Conservation (phyloP, 2,797 vertebrate species). For the Pogoniulus pusillus region DNA sequence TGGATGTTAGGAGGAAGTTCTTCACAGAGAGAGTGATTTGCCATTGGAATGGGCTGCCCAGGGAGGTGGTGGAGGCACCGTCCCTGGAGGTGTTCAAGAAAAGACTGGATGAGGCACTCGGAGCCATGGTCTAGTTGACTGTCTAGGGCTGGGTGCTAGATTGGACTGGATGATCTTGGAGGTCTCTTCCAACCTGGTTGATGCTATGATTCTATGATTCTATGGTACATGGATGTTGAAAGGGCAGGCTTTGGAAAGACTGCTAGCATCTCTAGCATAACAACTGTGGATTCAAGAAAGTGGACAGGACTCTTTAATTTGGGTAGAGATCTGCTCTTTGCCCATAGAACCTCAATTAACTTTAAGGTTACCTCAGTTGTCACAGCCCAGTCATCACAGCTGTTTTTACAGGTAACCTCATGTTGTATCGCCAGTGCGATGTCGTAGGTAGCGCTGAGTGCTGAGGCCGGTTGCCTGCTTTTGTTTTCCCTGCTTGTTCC, state of each 20-base stretch:
- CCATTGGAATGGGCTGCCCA: too few species aligned
- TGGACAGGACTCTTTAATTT: background rate
- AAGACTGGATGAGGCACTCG: too few species aligned
- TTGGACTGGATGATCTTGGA: too few species aligned
- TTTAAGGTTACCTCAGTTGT: background rate
- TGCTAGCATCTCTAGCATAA: background rate
- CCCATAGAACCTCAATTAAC: background rate
- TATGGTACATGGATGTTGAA: background rate
- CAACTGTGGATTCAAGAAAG: background rate
- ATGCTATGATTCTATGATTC: too few species aligned
- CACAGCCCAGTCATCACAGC: background rate
- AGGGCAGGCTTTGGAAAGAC: background rate
- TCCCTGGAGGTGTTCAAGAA: too few species aligned
- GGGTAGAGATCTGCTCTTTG: background rate
- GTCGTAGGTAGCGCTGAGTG: background rate
- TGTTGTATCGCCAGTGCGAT: background rate
- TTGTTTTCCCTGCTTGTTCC: slow-evolving; percentile 9
- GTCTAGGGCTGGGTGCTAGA: too few species aligned
- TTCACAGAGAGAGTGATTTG: too few species aligned
- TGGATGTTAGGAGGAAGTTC: too few species aligned
- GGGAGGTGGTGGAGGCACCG: too few species aligned
- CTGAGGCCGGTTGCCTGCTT: background rate
- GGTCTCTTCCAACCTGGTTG: too few species aligned
- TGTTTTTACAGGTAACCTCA: background rate
- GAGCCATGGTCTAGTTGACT: too few species aligned